Conservation (phyloP, 2,888 invertebrate genomes). For the Eupithecia insigniata region DNA sequence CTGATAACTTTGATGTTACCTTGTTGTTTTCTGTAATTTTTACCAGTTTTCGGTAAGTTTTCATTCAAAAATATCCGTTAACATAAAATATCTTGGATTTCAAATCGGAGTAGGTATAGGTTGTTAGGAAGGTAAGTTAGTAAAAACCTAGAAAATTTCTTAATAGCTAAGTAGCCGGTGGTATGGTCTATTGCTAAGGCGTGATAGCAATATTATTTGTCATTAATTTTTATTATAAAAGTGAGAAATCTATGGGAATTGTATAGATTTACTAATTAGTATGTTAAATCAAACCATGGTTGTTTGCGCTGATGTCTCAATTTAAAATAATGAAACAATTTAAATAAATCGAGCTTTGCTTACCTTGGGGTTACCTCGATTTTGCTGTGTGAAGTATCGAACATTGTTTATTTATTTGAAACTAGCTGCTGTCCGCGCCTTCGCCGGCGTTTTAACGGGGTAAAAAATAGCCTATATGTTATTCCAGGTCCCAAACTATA, state of each 20-base stretch:
- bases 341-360: background rate
- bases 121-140: background rate
- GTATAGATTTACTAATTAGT: background rate
- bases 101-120: too few relatives aligned
- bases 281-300: background rate
- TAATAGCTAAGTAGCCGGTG: background rate
- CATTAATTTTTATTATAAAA: background rate
- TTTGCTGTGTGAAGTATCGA: too few relatives aligned
- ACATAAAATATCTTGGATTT: too few relatives aligned
- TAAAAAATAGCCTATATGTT: too few relatives aligned
- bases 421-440: too few relatives aligned
- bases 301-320: background rate
- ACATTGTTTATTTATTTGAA: too few relatives aligned
- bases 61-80: too few relatives aligned
- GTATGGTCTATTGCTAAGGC: background rate
- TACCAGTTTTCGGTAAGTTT: too few relatives aligned
- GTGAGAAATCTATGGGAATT: background rate
- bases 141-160: background rate
- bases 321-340: background rate
- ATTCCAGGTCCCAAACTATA: too few relatives aligned
- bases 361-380: background rate
- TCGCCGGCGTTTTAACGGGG: too few relatives aligned
- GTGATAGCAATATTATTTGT: background rate
- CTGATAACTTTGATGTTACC: too few relatives aligned
- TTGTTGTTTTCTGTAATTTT: too few relatives aligned